These are phyloP conservation scores for Melanaphis sacchari DNA, from an alignment of 1,140 invertebrate genomes.

Conservation along the genomic window DNA sequence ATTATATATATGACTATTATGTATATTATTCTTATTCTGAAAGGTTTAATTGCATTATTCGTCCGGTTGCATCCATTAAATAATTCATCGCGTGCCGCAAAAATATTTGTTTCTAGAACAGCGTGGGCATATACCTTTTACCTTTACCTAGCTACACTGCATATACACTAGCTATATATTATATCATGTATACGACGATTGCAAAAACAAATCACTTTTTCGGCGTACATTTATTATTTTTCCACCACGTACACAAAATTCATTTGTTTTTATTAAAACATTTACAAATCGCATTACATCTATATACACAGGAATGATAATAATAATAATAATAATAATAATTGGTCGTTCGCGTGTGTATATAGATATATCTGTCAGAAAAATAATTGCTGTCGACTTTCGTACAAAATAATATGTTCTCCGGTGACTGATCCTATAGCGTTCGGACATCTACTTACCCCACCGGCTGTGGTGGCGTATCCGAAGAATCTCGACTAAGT, in stretches of 20 bases:
- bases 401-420: not conserved
- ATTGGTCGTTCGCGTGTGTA: slow-evolving; percentile 19
- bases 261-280: not conserved
- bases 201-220: slow-evolving; percentile 35
- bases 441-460: not conserved
- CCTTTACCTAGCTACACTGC: not conserved
- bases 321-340: not conserved
- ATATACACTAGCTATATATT: not conserved
- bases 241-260: not conserved
- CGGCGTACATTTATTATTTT: not conserved
- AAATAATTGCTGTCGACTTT: not conserved
- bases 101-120: not conserved
- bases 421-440: not conserved
- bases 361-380: not conserved
- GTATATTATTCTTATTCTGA: slow-evolving; percentile 2
- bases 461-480: not conserved
- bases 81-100: not conserved
- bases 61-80: slow-evolving; percentile 17
- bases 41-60: slow-evolving; percentile 10
- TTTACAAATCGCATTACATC: not conserved
- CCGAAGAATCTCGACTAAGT: not conserved
- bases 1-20: not conserved
- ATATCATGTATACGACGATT: not conserved
- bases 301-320: not conserved
- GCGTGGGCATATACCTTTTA: not conserved